phyloP scores from a whole-genome alignment of 2,113 vertebrate genomes.

The Myotis yumanensis region DNA sequence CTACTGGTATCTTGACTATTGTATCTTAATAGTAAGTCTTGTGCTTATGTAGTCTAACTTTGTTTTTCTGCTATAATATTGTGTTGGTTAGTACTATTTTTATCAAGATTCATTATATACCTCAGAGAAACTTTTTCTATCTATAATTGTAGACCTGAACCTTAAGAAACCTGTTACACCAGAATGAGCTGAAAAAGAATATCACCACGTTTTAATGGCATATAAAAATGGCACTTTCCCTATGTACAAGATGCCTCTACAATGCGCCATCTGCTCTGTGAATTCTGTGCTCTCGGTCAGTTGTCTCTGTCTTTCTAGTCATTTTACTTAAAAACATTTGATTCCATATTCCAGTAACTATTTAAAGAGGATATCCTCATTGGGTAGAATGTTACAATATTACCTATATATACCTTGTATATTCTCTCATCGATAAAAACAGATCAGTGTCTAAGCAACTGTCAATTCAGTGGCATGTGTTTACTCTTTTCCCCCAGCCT shows the following conservation, averaged over 20 bases:
- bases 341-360: neutral
- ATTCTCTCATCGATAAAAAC: neutral
- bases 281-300: neutral
- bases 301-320: neutral
- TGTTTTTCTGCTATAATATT: neutral
- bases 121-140: neutral
- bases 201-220: neutral
- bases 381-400: neutral
- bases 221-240: neutral
- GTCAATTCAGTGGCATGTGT: neutral
- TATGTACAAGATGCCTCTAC: neutral
- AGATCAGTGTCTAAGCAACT: neutral
- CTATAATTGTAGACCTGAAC: neutral
- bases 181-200: neutral
- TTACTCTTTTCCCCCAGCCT: neutral
- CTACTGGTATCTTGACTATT: neutral
- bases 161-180: neutral
- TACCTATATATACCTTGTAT: neutral
- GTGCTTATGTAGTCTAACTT: neutral
- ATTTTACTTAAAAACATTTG: neutral
- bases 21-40: neutral
- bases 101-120: neutral
- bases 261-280: constrained; percentile 32
- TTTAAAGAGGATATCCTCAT: neutral
- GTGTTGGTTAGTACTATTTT: neutral